phyloP scores from a whole-genome alignment of 2,888 invertebrate species.

The Catocala nupta region DNA sequence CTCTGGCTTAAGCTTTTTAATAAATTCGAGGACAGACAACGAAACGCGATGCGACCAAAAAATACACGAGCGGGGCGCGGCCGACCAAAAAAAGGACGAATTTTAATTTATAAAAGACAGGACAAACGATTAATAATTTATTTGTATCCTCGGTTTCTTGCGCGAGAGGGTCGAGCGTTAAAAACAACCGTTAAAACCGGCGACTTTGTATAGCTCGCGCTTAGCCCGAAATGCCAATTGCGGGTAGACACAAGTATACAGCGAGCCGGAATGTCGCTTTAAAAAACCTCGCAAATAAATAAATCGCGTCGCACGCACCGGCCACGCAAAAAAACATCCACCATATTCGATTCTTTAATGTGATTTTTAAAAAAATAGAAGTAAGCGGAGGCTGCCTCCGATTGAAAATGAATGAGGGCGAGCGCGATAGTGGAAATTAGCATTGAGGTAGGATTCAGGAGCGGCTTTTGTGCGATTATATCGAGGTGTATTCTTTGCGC shows the following conservation, averaged over 20 bases:
- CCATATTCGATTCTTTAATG: constrained; percentile 88
- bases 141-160: constrained; percentile 85
- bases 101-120: constrained; percentile 88
- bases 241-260: constrained; percentile 87
- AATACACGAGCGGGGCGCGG: constrained; percentile 71
- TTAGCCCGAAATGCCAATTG: constrained; percentile 87
- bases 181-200: constrained; percentile 87
- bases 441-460: constrained; percentile 86
- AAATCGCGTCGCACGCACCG: constrained; percentile 86
- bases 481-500: constrained; percentile 87
- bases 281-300: constrained; percentile 86
- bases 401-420: constrained; percentile 88
- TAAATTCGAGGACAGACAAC: constrained; percentile 84
- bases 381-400: constrained; percentile 81
- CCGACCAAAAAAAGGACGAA: constrained; percentile 81
- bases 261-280: constrained; percentile 86
- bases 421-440: constrained; percentile 88
- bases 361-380: constrained; percentile 85
- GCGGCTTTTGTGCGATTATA: constrained; percentile 88
- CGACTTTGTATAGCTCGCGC: constrained; percentile 86
- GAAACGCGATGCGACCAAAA: constrained; percentile 81
- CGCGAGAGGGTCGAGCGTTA: constrained; percentile 84
- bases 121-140: constrained; percentile 88
- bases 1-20: constrained; percentile 85
- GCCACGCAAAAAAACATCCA: constrained; percentile 80